Conservation (phyloP, 1,140 invertebrate species). For the Panulirus ornatus region DNA sequence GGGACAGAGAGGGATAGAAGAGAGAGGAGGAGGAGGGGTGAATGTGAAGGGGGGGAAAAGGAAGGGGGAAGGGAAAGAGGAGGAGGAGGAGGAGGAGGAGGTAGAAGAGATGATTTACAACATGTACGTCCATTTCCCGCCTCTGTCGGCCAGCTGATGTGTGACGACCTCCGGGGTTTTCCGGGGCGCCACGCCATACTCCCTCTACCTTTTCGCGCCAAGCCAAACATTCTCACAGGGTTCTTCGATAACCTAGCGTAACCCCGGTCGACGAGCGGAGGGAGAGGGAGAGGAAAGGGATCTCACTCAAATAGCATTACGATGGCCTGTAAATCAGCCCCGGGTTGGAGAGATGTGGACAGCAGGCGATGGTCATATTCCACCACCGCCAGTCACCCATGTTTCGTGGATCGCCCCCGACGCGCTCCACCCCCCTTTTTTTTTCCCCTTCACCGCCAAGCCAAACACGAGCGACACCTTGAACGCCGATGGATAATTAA, state of each 20-base stretch:
- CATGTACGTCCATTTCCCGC: background rate
- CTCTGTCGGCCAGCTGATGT: background rate
- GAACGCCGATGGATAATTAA: constrained; percentile 56
- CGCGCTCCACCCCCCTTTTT: background rate
- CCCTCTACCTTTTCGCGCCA: background rate
- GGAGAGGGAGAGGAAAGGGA: background rate
- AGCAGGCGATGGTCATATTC: too few relatives aligned
- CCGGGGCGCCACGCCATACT: background rate
- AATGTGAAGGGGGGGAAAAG: background rate
- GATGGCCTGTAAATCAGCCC: background rate
- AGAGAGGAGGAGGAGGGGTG: background rate
- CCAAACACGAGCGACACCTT: constrained; percentile 53
- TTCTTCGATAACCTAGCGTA: background rate
- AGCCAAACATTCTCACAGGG: constrained; percentile 8
- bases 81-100: background rate
- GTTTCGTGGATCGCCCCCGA: too few relatives aligned
- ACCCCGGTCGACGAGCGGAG: too few relatives aligned
- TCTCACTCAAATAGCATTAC: background rate
- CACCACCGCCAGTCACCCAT: too few relatives aligned
- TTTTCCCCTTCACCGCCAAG: too few relatives aligned
- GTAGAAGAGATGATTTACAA: background rate
- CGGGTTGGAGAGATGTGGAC: background rate
- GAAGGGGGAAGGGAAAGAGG: constrained; percentile 21
- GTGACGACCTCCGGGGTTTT: background rate
- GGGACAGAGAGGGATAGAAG: background rate